Base-by-base conservation (phyloP, 2,797 vertebrate genomes). In the Gouania willdenowi region DNA sequence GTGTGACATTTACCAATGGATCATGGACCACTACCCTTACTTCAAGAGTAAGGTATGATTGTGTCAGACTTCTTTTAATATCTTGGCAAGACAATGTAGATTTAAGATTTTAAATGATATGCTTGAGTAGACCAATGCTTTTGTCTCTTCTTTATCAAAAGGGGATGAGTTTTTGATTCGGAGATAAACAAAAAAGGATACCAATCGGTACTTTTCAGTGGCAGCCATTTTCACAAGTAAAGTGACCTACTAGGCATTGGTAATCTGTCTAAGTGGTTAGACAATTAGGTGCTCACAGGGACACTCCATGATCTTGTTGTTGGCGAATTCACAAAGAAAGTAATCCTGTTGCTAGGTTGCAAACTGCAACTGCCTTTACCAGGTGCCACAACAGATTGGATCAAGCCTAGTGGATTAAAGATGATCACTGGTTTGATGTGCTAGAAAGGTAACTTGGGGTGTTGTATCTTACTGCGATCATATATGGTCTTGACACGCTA, bases 1-100 rank as follows among this genome's bases (percentile, higher is more conserved):
- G 1, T 91, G 89, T 8, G 91, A 93, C 48, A 93, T 93, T 81
- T 92, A 92, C 75, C 90, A 91, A 60, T 93, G 91, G 91, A 92
- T 93, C 79, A 92, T 91, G 91, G 89, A 92, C 43, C 79, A 87
- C 29, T 91, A 89, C 50, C 86, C 91, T 1, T 92, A 92, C 82
- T 92, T 92, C 72, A 90, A 90, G 77, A 92, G 89, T 52, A 91
- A 91, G 90, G 91, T 92, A 72, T 15, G 66, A 54, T 42, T 26
- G 12, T 3, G 1, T n/a, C 4, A 22, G 4, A 13, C 14, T 13
- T 20, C 20, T 14, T 29, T 3, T 16, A 3, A 3, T 19, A 28
- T 36, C 26, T 5, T 22, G n/a, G n/a, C n/a, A n/a, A n/a, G n/a
- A n/a, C n/a, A n/a, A n/a, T n/a, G n/a, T n/a, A n/a, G n/a, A n/a